phyloP scores from a whole-genome alignment of 2,797 vertebrate species.

The Tragopan temminckii region DNA sequence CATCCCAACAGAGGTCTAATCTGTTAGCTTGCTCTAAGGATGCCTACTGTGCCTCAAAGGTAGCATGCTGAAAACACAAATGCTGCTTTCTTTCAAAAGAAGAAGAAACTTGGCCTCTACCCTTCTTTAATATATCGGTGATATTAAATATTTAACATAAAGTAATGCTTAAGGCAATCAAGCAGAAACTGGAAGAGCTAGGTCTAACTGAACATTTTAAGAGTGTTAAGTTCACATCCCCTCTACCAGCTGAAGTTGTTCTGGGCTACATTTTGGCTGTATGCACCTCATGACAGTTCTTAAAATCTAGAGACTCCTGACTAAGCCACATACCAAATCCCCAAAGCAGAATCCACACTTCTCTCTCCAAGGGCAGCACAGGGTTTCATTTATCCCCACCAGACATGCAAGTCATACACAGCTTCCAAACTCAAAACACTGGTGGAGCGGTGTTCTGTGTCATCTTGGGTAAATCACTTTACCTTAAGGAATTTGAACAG shows the following conservation, averaged over 20 bases:
- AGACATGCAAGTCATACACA: neutral
- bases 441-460: neutral
- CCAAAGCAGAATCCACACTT: neutral
- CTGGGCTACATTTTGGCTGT: neutral
- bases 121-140: neutral
- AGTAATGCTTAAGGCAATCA: neutral
- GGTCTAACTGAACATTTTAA: conserved; percentile 6
- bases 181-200: neutral
- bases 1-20: neutral
- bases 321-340: neutral
- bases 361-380: neutral
- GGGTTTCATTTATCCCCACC: neutral
- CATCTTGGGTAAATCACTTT: neutral
- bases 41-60: neutral
- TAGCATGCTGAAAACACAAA: neutral
- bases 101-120: neutral
- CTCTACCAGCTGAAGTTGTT: neutral
- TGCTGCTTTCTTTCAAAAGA: neutral
- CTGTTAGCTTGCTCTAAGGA: neutral
- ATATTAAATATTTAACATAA: conserved; percentile 19
- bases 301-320: neutral
- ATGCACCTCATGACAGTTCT: neutral
- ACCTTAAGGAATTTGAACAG: neutral
- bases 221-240: neutral
- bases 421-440: neutral